Base-by-base conservation (phyloP, 2,888 invertebrate species). In the Cryptophagus acutangulus region DNA sequence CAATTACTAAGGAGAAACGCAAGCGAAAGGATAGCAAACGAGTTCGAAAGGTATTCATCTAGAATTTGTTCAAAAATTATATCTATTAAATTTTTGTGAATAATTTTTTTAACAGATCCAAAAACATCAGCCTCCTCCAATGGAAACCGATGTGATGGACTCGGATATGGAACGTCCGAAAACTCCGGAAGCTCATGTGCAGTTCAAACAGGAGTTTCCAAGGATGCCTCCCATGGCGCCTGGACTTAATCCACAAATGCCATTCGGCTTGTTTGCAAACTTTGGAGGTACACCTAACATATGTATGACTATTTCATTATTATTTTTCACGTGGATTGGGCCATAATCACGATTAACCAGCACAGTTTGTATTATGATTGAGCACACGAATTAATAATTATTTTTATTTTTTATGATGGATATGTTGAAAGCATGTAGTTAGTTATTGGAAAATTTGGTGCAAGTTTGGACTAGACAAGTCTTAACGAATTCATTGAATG, bases 1-100 rank as follows among this genome's bases (percentile, higher is more conserved):
- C 75, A 59, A 77, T 76, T 65, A 77, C 77, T 55, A 79, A 79
- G 54, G 80, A 79, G 56, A 74, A 71, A 55, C 62, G 69, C 24
- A 72, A 69, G 49, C 70, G 73, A 29, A 75, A 74, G 59, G 71
- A 70, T 44, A 72, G 72, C 49, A 61, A 69, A 6, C 71, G 70
- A 48, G 50, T 62, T 9, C 63, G 62, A 43, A 66, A 62, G 47
- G 59, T 53, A 20, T 53, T 53, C 29, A 49, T 17, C 10, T 10
- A 20, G 13, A 31, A 1, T 1, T 5, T 35, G n/a, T 3, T 26
- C n/a, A n/a, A n/a, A n/a, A n/a, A n/a, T n/a, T n/a, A n/a, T n/a
- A n/a, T n/a, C n/a, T n/a, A n/a, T n/a, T n/a, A n/a, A n/a, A n/a
- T 26, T 26, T n/a, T 26, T 3, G 26, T n/a, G 9, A 26, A 26